Evolutionary conservation across 2,888 invertebrate species (phyloP), one percentile per base, ranked within the genome.

Genomic region (Poecilobothrus nobilitatus): DNA sequence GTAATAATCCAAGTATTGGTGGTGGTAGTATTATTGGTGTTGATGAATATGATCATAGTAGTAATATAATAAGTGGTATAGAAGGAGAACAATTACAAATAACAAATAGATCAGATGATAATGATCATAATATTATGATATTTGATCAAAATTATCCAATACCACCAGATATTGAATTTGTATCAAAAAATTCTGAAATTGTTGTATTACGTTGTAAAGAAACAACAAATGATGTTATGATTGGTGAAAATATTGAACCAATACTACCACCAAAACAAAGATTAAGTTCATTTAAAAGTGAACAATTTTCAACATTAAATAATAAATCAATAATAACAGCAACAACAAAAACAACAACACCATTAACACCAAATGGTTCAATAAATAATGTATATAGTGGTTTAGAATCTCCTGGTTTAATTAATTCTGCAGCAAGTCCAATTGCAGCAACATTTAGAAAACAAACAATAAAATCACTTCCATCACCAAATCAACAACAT

Each of bases 261-360:
- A 27, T 76, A 68, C 79, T 79, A 74, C 79, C 79, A 70, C 78
- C 80, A 71, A 79, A 81, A 74, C 82, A 81, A 73, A 78, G 82
- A 73, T 75, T 81, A 69, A 82, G 81, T 70, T 82, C 82, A 72
- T 81, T 81, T 74, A 81, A 81, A 64, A 77, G 78, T 70, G 81
- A 81, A 70, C 79, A 77, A 81, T 73, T 68, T 80, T 69, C 18
- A 44, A 20, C 66, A 34, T 27, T 15, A 18, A 65, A 34, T 37
- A 18, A 21, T 10, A 37, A 68, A 68, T 64, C 69, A 65, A 65
- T 65, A 65, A 66, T 67, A 66, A 15, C 22, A 63, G 2, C 64
- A 21, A 27, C 5, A 27, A 27, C 27, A 27, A 27, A 2, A 27
- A 27, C 27, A 27, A 27, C 27, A 37, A 37, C 9, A 37, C 37